Evolutionary conservation across 2,888 invertebrate genomes (phyloP).

Genomic region (Cepaea hortensis): DNA sequence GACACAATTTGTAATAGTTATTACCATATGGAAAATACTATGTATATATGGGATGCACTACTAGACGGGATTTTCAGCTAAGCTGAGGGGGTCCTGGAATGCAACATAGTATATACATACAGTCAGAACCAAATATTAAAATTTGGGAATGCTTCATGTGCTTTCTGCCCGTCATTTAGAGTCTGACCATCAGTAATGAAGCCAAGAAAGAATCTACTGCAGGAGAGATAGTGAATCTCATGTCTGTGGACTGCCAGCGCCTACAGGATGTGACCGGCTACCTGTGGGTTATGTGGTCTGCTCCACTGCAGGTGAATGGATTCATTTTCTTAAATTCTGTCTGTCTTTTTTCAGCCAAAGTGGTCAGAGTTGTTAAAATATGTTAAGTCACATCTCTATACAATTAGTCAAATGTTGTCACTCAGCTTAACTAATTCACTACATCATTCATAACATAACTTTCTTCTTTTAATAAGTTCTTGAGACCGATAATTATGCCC

Average conservation of each 20-base stretch:
- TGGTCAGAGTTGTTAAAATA: too few relatives aligned
- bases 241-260: conserved; percentile 76
- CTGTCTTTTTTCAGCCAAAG: background rate
- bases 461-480: background rate
- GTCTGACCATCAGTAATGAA: conserved; percentile 57
- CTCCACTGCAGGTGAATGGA: conserved; percentile 86
- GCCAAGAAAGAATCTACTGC: conserved; percentile 72
- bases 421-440: too few relatives aligned
- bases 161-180: conserved; percentile 30
- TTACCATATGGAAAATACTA: too few relatives aligned
- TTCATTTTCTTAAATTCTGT: background rate
- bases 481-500: too few relatives aligned
- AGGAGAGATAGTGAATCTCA: conserved; percentile 76
- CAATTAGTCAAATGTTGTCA: too few relatives aligned
- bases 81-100: too few relatives aligned
- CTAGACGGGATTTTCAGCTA: too few relatives aligned
- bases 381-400: too few relatives aligned
- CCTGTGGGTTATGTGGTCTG: conserved; percentile 72
- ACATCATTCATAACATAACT: background rate
- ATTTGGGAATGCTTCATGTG: background rate
- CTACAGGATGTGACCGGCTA: conserved; percentile 74
- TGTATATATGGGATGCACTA: too few relatives aligned
- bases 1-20: too few relatives aligned
- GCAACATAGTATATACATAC: too few relatives aligned
- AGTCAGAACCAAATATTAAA: too few relatives aligned